These are phyloP conservation scores for Dynastes tityus DNA, from an alignment of 2,888 invertebrate genomes.

Conservation along the genomic window DNA sequence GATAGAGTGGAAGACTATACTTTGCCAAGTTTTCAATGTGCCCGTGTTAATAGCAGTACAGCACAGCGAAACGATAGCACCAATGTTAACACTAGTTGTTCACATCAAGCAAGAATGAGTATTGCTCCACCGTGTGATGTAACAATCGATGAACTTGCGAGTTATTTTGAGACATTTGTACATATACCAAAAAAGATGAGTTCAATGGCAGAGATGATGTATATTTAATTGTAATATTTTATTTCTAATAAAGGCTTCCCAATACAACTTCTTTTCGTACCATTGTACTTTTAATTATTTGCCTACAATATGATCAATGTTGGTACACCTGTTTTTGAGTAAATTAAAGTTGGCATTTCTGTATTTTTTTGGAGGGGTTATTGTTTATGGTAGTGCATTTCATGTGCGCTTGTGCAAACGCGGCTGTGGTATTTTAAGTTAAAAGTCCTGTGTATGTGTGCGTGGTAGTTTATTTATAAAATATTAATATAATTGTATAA, in stretches of 20 bases:
- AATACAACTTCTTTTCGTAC: not conserved
- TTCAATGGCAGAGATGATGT: conserved; percentile 99
- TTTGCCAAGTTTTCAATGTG: conserved; percentile 64
- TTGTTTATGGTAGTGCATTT: conserved; percentile 18
- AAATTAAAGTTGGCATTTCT: conserved; percentile 15
- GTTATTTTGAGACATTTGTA: conserved; percentile 95
- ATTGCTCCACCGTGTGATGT: conserved; percentile 84
- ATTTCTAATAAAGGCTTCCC: conserved; percentile 40
- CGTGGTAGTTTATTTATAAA: conserved; percentile 37
- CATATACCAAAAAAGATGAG: conserved; percentile 99
- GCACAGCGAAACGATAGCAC: conserved; percentile 50
- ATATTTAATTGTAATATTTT: conserved; percentile 77
- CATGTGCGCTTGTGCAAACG: conserved; percentile 47
- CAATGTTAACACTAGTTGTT: conserved; percentile 74
- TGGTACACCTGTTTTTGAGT: not conserved
- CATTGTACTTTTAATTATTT: no score
- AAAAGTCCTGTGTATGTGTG: conserved; percentile 43
- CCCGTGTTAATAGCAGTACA: conserved; percentile 57
- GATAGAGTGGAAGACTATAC: conserved; percentile 62
- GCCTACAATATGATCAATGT: no score
- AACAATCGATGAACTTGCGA: conserved; percentile 94
- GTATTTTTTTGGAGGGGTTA: conserved; percentile 35
- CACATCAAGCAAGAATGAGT: conserved; percentile 80
- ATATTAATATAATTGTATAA: conserved; percentile 30
- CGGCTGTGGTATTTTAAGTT: conserved; percentile 48